phyloP scores from a whole-genome alignment of 2,797 vertebrate genomes.

The Diplodus sargus region DNA sequence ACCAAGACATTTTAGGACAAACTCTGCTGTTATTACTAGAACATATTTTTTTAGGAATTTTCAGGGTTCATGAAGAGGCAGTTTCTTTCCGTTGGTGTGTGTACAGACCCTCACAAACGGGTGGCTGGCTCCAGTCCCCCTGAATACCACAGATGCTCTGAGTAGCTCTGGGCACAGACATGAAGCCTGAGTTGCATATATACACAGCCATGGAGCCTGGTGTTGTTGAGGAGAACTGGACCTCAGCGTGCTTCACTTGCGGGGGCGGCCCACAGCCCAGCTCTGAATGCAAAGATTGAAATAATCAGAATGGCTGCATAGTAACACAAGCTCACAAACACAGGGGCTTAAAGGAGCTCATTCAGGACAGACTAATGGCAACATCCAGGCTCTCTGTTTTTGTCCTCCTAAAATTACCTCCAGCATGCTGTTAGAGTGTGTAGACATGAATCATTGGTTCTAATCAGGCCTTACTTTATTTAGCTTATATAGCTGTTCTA shows the following conservation, averaged over 20 bases:
- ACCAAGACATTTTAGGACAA: neutral
- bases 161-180: constrained; percentile 83
- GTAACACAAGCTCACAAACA: constrained; percentile 58
- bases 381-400: constrained; percentile 51
- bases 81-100: constrained; percentile 22
- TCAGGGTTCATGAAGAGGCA: neutral
- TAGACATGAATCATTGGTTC: constrained; percentile 65
- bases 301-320: constrained; percentile 43
- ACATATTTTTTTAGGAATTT: neutral
- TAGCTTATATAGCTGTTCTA: constrained; percentile 57
- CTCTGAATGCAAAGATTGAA: constrained; percentile 79
- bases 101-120: constrained; percentile 89
- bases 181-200: constrained; percentile 88
- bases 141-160: constrained; percentile 88
- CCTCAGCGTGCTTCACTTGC: constrained; percentile 88
- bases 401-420: constrained; percentile 64
- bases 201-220: constrained; percentile 89
- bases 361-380: constrained; percentile 45
- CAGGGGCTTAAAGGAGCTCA: constrained; percentile 50
- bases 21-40: neutral
- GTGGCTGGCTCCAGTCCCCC: constrained; percentile 92
- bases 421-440: constrained; percentile 45
- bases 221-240: constrained; percentile 88
- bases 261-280: constrained; percentile 89
- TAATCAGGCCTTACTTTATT: constrained; percentile 58